Conservation (phyloP, 1,140 invertebrate genomes). For the Drosophila pallidifrons region DNA sequence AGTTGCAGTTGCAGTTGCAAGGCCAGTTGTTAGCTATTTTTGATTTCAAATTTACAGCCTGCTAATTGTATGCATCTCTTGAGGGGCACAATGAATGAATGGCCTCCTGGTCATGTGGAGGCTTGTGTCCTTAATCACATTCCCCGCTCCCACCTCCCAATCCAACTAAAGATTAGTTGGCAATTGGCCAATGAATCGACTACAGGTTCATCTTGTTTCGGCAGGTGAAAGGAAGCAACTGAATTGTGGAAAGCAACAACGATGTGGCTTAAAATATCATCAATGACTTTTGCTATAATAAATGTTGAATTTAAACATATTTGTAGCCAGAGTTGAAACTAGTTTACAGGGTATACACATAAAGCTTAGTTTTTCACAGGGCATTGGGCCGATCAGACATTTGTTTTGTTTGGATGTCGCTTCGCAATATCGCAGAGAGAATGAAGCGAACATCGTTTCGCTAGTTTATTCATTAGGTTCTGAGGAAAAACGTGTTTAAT, state of each 20-base stretch:
- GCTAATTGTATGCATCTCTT: conserved; percentile 71
- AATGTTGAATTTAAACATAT: no score
- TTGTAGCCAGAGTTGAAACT: not conserved
- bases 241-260: no score
- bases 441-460: conserved; percentile 18
- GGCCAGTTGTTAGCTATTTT: conserved; percentile 40
- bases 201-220: conserved; percentile 31
- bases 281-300: no score
- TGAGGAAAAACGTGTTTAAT: conserved; percentile 84
- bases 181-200: conserved; percentile 21
- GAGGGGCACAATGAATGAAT: conserved; percentile 15
- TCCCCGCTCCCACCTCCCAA: no score
- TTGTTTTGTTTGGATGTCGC: no score
- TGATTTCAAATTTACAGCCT: conserved; percentile 75
- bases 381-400: conserved; percentile 15
- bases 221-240: not conserved
- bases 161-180: conserved; percentile 5
- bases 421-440: conserved; percentile 20
- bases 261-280: no score
- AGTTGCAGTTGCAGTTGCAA: not conserved
- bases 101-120: conserved; percentile 9
- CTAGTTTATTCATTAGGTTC: conserved; percentile 84
- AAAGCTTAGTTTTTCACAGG: not conserved
- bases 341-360: not conserved
- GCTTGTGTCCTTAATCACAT: conserved; percentile 44